These are phyloP conservation scores for Lamellibrachia luymesi DNA, from an alignment of 1,140 invertebrate genomes.

Conservation along the genomic window DNA sequence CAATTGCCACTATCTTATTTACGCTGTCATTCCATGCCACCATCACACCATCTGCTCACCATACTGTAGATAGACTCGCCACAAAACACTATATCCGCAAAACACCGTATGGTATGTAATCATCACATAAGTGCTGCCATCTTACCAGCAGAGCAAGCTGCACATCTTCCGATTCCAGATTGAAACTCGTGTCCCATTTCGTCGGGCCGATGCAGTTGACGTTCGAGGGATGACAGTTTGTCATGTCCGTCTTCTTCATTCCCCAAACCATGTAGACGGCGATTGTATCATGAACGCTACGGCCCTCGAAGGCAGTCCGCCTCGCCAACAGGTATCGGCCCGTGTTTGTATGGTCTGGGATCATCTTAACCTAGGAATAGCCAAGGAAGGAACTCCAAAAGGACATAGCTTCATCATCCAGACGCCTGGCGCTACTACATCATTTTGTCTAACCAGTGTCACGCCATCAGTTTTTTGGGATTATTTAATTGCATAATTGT, in stretches of 20 bases:
- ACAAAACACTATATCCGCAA: too few relatives aligned
- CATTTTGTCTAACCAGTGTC: too few relatives aligned
- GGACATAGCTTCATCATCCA: too few relatives aligned
- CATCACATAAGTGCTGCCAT: too few relatives aligned
- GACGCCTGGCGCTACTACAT: too few relatives aligned
- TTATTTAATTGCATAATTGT: too few relatives aligned
- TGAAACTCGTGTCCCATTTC: slow-evolving; percentile 31
- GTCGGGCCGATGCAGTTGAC: slow-evolving; percentile 29
- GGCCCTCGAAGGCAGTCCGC: slow-evolving; percentile 6
- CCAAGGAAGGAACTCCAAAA: neutral
- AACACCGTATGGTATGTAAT: too few relatives aligned
- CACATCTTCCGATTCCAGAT: slow-evolving; percentile 30
- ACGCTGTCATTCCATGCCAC: too few relatives aligned
- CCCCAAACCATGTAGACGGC: slow-evolving; percentile 38
- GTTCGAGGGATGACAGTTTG: slow-evolving; percentile 33
- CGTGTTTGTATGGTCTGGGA: slow-evolving; percentile 22
- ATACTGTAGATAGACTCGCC: too few relatives aligned
- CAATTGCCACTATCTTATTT: too few relatives aligned
- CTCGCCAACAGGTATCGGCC: slow-evolving; percentile 19
- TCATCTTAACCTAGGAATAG: slow-evolving; percentile 23
- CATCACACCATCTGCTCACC: too few relatives aligned
- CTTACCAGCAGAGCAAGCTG: slow-evolving; percentile 31
- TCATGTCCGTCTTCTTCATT: slow-evolving; percentile 33
- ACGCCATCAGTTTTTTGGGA: too few relatives aligned
- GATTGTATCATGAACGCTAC: neutral